Evolutionary conservation across 2,888 invertebrate species (phyloP), one percentile per base, ranked within the genome.

Genomic region (Andrena dorsata): DNA sequence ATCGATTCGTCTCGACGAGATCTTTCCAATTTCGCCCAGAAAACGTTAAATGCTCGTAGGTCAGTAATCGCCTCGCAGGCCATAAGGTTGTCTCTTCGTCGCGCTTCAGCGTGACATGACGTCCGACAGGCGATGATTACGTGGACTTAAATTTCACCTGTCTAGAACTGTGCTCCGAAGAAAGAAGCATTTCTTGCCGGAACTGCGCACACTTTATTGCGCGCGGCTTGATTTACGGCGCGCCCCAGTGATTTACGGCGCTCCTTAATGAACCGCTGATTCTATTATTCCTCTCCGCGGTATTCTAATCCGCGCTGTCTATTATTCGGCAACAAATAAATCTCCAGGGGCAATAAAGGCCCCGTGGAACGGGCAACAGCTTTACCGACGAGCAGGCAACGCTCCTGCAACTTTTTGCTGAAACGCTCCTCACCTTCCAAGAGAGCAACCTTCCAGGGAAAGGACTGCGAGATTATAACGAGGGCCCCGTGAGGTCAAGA

Each of bases 211-310:
- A 23, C 35, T 74, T 64, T 49, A 53, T 74, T 30, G 6, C 47
- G 13, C 8, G 6, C 16, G 10, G 35, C 0, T 60, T 58, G 66
- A 74, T 68, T 47, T 56, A 64, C 56, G 65, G 49, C 13, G 16
- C 60, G 60, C n/a, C 8, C 20, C 7, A 0, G 60, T 68, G 78
- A 78, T 76, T 78, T 79, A 79, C 64, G 69, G 60, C 16, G 1
- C 8, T 30, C 41, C 20, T 26, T 41, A 35, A 77, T 5, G 66
- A 63, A 78, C 13, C 71, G 51, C 47, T 32, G 41, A 61, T 61
- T 53, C 69, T 47, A 56, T 65, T 49, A 28, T 77, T 72, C 66
- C 49, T 61, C 47, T 30, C 63, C 32, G 3, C 68, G 26, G n/a
- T n/a, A 58, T 41, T 64, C 41, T 32, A 75, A 69, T 69, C 56